Evolutionary conservation across 2,113 vertebrate genomes (phyloP), one percentile per base, ranked within the genome.

Genomic region (Amblyopsis rosae): DNA sequence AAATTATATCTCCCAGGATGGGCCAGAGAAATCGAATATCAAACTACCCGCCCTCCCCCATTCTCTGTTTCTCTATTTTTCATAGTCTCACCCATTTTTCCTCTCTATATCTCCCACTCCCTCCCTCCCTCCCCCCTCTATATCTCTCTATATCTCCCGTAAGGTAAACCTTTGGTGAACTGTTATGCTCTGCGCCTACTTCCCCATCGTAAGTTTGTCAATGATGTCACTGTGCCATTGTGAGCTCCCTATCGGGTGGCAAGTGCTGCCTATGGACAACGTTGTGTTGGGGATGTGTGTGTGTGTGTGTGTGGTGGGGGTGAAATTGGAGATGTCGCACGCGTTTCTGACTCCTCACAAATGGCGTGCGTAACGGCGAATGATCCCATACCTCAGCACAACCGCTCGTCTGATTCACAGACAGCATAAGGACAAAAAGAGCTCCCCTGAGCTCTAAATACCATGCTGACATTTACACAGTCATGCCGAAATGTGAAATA

Each of bases 401-500:
- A 74, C 76, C 60, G 62, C 62, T 60, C 73, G 62, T 74, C 54
- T 76, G 76, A 88, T 73, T 82, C 77, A 80, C 67, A 15, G 19
- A 55, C 53, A 17, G 70, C 72, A 72, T 50, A 49, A 35, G 69
- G 59, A 74, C 69, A 76, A 77, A 84, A 77, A 82, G 75, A 12
- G 8, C 75, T 82, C 76, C 84, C 88, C 56, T 72, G 83, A 77
- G 81, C 73, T 84, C 70, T 82, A 86, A 90, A 90, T 87, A 91
- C 77, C 87, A 85, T 77, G 86, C 78, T 91, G 88, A 88, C 88
- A 88, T 91, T 89, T 91, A 82, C 76, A 83, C 71, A 86, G 71
- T 72, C 78, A 82, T 46, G 72, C 57, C 15, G 72, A 76, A 82
- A 85, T 76, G 62, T 77, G 63, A 19, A 65, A 70, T 17, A 70